Conservation (phyloP, 2,113 vertebrate species). For the Aspidoscelis tigris region DNA sequence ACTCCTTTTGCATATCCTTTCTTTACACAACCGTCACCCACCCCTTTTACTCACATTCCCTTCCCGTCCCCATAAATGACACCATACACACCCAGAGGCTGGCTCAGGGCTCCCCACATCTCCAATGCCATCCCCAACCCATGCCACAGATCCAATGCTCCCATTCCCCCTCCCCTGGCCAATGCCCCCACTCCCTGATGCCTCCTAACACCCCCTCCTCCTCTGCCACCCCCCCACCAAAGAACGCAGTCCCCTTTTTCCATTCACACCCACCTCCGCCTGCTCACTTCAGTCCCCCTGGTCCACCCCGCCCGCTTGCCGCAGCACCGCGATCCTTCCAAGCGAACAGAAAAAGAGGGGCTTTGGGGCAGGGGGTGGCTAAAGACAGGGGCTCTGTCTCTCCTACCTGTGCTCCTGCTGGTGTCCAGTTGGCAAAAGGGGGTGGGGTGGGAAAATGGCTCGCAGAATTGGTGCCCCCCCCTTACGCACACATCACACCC, state of each 20-base stretch:
- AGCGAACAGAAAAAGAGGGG: neutral
- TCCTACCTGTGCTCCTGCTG: conserved; percentile 25
- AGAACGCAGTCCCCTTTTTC: neutral
- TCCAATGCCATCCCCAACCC: too few species aligned
- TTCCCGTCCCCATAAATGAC: too few species aligned
- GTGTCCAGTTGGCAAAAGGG: conserved; percentile 17
- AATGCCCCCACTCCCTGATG: neutral
- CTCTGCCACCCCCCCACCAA: neutral
- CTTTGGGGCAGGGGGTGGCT: neutral
- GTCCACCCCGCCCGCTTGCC: conserved; percentile 39
- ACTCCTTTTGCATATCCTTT: neutral
- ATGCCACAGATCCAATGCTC: too few species aligned
- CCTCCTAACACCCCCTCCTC: neutral
- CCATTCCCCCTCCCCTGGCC: neutral
- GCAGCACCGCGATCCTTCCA: conserved; percentile 7
- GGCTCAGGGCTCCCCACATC: neutral
- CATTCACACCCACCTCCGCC: conserved; percentile 16
- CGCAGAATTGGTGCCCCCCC: neutral
- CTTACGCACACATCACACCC: conserved; percentile 11
- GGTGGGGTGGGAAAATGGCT: conserved; percentile 7
- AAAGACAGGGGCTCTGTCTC: neutral
- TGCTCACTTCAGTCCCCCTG: neutral
- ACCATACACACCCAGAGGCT: neutral
- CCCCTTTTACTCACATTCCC: neutral
- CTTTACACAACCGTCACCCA: neutral